These are phyloP conservation scores for Pseudonaja textilis DNA, from an alignment of 2,113 vertebrate genomes.

Conservation along the genomic window DNA sequence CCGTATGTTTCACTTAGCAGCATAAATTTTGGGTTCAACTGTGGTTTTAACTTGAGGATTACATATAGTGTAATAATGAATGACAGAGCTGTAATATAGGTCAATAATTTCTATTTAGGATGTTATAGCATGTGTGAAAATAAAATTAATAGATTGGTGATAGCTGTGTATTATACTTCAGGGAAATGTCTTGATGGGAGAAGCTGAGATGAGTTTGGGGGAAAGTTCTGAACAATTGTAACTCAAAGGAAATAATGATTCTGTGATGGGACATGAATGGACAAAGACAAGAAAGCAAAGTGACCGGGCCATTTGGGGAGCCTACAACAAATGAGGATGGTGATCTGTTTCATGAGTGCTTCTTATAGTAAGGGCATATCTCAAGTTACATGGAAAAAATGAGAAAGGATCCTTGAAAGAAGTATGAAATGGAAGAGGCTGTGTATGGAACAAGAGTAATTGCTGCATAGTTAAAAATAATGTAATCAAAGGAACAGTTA, in stretches of 20 bases:
- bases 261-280: neutral
- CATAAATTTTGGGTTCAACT: neutral
- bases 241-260: neutral
- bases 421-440: neutral
- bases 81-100: neutral
- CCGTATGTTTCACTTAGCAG: neutral
- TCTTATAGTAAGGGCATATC: neutral
- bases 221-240: neutral
- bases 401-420: neutral
- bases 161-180: neutral
- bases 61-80: neutral
- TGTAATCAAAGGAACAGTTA: neutral
- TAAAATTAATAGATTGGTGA: neutral
- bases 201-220: neutral
- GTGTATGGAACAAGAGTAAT: neutral
- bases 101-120: neutral
- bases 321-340: neutral
- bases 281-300: neutral
- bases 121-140: neutral
- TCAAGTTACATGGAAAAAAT: neutral
- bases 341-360: neutral
- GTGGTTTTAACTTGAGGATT: neutral
- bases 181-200: neutral
- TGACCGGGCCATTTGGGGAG: neutral
- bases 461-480: neutral